Conservation (phyloP, 2,888 invertebrate species). For the Rhagonycha lutea region DNA sequence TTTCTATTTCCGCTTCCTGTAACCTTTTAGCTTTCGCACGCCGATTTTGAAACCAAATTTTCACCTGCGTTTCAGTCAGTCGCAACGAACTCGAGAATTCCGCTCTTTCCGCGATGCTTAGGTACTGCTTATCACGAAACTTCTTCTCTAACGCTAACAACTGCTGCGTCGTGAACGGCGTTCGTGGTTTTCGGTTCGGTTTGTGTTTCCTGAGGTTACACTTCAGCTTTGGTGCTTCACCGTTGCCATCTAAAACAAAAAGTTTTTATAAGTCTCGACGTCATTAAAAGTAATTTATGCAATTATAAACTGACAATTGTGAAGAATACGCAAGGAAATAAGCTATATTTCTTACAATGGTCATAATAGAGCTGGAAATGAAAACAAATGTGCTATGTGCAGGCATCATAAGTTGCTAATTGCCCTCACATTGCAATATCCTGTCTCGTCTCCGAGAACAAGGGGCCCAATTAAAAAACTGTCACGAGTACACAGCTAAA, state of each 20-base stretch:
- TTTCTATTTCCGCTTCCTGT: constrained; percentile 94
- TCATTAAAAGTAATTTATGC: constrained; percentile 21
- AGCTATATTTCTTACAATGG: constrained; percentile 17
- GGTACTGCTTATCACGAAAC: constrained; percentile 91
- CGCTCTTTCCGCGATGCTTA: constrained; percentile 92
- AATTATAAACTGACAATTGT: constrained; percentile 25
- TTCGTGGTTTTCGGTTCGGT: constrained; percentile 91
- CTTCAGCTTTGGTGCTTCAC: constrained; percentile 84
- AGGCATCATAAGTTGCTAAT: constrained; percentile 32
- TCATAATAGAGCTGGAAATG: constrained; percentile 15
- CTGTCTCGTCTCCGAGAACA: constrained; percentile 23
- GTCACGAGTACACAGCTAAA: constrained; percentile 22
- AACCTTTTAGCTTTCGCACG: constrained; percentile 95
- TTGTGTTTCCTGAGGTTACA: constrained; percentile 92
- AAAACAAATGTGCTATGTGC: constrained; percentile 29
- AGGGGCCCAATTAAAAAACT: constrained; percentile 26
- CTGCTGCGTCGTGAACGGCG: constrained; percentile 94
- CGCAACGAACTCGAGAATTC: constrained; percentile 90
- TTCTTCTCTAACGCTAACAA: constrained; percentile 89
- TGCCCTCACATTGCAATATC: constrained; percentile 35
- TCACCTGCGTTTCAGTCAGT: constrained; percentile 92
- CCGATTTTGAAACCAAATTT: constrained; percentile 77
- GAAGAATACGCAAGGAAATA: constrained; percentile 9
- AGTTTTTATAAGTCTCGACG: not conserved
- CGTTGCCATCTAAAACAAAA: constrained; percentile 65